These are phyloP conservation scores for Phaonia tiefii DNA, from an alignment of 2,888 invertebrate genomes.

Conservation along the genomic window DNA sequence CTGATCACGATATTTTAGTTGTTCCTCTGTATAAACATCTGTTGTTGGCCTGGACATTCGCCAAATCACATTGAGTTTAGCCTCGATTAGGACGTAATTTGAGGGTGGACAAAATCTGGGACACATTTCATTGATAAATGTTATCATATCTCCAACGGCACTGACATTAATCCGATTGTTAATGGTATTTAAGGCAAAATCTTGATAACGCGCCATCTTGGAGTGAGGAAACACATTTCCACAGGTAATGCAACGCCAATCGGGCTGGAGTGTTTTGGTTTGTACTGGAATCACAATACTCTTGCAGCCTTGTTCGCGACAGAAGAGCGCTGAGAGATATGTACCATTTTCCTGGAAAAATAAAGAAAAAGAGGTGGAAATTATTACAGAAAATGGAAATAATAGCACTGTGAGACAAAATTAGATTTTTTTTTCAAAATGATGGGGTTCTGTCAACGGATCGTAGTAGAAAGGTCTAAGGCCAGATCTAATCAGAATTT, in stretches of 20 bases:
- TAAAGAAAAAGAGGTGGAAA: conserved; percentile 22
- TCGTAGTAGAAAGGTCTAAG: background rate
- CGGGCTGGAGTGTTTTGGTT: conserved; percentile 83
- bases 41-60: conserved; percentile 75
- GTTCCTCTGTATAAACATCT: conserved; percentile 75
- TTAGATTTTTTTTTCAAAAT: too few species aligned
- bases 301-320: conserved; percentile 80
- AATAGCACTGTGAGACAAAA: too few species aligned
- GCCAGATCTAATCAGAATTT: too few species aligned
- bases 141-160: conserved; percentile 77
- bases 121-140: conserved; percentile 78
- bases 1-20: conserved; percentile 75
- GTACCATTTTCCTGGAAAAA: conserved; percentile 78
- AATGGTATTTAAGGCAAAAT: conserved; percentile 78
- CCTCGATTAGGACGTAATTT: conserved; percentile 79
- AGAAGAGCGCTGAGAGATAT: conserved; percentile 78
- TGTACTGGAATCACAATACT: conserved; percentile 82
- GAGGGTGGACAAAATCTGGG: conserved; percentile 78
- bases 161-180: conserved; percentile 78
- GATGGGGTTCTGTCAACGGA: too few species aligned
- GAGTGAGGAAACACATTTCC: conserved; percentile 76
- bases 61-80: conserved; percentile 80
- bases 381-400: background rate
- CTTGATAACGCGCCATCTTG: conserved; percentile 78
- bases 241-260: conserved; percentile 86